Base-by-base conservation (phyloP, 1,140 invertebrate genomes). In the Neodiprion virginianus region DNA sequence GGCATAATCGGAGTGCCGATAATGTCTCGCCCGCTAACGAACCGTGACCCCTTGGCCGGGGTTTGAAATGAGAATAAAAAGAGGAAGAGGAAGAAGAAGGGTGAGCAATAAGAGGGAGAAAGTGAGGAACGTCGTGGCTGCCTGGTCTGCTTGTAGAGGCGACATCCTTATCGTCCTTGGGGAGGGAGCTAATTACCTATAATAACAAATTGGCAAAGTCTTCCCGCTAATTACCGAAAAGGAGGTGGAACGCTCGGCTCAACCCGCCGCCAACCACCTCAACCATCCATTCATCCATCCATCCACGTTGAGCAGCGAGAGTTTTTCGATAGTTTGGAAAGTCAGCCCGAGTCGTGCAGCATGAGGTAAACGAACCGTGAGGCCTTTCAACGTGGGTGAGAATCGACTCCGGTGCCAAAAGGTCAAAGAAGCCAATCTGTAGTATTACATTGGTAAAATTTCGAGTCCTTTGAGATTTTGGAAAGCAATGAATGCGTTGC, bases 161-260 rank as follows among this genome's bases (percentile, higher is more conserved):
- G 11, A 61, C 53, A 61, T 61, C 53, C 11, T 61, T 61, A 61
- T 61, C 53, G 53, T 61, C n/a, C 7, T 61, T 17, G 53, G 53
- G n/a, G n/a, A 12, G 53, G 53, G 53, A 61, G 53, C 53, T 61
- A 61, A 61, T 61, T 61, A 61, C 53, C 53, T 61, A 61, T 61
- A 8, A 61, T 61, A 61, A 61, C 53, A 61, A 61, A 61, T 61
- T 61, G 53, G 53, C 53, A 61, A 61, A 61, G 53, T 61, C 53
- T 61, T 40, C 53, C n/a, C 11, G 53, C 53, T 61, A 61, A 61
- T 61, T 61, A 61, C 53, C 53, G 53, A 61, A 11, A 61, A 61
- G 53, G 53, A 61, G 53, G 53, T 17, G 3, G 53, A 14, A 61
- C 3, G n/a, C 11, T 17, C 53, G 53, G 28, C 28, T 40, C 28